phyloP scores from a whole-genome alignment of 2,888 invertebrate genomes.

The Cyrtodaria siliqua region DNA sequence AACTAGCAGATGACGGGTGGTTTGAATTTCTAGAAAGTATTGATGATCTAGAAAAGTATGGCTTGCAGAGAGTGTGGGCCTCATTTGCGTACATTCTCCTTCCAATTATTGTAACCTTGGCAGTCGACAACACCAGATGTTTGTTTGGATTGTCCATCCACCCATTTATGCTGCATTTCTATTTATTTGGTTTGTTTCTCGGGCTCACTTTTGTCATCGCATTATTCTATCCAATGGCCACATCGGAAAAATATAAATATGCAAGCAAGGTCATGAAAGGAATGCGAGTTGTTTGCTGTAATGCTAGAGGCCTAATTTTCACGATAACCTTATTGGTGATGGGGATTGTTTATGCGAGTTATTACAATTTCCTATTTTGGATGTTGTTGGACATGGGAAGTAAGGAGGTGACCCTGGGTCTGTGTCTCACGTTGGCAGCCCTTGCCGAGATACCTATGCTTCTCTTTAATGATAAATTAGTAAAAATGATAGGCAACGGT shows the following conservation, averaged over 20 bases:
- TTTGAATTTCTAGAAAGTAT: conserved; percentile 83
- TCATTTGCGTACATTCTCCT: conserved; percentile 79
- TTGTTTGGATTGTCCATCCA: conserved; percentile 76
- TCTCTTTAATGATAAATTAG: conserved; percentile 73
- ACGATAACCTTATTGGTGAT: conserved; percentile 79
- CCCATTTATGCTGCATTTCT: conserved; percentile 82
- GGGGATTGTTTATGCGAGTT: conserved; percentile 77
- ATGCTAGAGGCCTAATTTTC: conserved; percentile 74
- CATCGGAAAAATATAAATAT: conserved; percentile 72
- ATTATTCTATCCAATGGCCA: conserved; percentile 80
- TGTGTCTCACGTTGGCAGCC: conserved; percentile 78
- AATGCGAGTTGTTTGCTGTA: conserved; percentile 75
- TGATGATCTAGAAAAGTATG: conserved; percentile 83
- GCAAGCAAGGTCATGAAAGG: conserved; percentile 77
- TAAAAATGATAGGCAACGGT: conserved; percentile 76
- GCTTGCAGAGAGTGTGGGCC: conserved; percentile 81
- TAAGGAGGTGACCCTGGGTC: conserved; percentile 78
- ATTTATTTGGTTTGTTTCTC: conserved; percentile 78
- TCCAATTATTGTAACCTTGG: conserved; percentile 74
- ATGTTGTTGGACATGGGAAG: conserved; percentile 79
- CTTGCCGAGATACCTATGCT: conserved; percentile 81
- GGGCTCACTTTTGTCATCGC: conserved; percentile 74
- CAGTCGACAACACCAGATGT: conserved; percentile 81
- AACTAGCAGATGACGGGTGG: conserved; percentile 84
- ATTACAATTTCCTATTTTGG: conserved; percentile 83